A percentile compares a stretch with the other conserved stretches of the same genome.
Evolutionary conservation across 2,888 invertebrate species (phyloP).

Genomic region (Acanthosepion lycidas): DNA sequence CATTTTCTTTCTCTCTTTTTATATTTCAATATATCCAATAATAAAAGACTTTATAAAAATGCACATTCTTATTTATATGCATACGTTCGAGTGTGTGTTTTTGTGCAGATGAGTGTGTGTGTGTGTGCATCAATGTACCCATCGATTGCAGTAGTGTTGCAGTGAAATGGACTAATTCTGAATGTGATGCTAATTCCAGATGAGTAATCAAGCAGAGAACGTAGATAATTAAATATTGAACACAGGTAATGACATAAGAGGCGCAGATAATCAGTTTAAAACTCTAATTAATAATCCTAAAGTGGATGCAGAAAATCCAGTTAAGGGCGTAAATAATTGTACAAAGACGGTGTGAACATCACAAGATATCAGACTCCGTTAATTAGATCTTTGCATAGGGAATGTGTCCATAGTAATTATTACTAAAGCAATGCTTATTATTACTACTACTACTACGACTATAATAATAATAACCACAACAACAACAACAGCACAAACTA

Average conservation of each 20-base stretch:
- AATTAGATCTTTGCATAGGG: not conserved
- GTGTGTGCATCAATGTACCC: not conserved
- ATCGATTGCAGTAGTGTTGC: not conserved
- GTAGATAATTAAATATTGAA: not conserved
- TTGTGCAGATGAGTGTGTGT: too few relatives aligned
- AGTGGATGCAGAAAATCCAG: not conserved
- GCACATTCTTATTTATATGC: not conserved
- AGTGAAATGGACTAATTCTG: not conserved
- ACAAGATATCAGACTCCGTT: conserved; percentile 1
- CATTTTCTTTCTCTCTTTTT: too few relatives aligned
- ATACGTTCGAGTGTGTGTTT: not conserved
- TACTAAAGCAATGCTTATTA: not conserved
- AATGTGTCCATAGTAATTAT: not conserved
- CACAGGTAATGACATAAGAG: conserved; percentile 17
- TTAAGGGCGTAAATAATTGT: conserved; percentile 7
- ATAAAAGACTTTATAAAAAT: too few relatives aligned
- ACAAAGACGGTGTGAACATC: not conserved
- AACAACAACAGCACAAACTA: too few relatives aligned
- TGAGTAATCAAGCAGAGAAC: not conserved
- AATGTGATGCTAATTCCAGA: conserved; percentile 1
- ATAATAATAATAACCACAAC: too few relatives aligned
- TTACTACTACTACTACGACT: too few relatives aligned
- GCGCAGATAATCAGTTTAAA: not conserved
- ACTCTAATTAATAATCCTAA: not conserved
- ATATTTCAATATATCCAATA: too few relatives aligned